A percentile compares a stretch with the other conserved stretches of the same genome.
Evolutionary conservation across 2,797 vertebrate genomes (phyloP).

Genomic region (Heterohyrax brucei): DNA sequence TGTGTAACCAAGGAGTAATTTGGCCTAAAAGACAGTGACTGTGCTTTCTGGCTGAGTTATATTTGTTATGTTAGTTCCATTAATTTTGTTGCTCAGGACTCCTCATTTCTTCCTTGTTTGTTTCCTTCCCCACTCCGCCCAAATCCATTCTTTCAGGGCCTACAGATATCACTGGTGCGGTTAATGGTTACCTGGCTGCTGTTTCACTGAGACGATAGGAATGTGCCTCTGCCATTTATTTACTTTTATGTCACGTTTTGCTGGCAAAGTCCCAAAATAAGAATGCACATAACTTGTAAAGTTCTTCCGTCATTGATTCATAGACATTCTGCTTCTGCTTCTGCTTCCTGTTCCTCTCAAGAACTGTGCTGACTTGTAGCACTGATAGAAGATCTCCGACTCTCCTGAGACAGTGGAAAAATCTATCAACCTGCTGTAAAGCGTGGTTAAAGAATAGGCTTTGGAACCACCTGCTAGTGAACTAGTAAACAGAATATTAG

Average conservation of each 20-base stretch:
- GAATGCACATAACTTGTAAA: background rate
- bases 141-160: background rate
- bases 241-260: background rate
- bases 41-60: background rate
- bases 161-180: background rate
- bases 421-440: background rate
- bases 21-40: background rate
- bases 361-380: background rate
- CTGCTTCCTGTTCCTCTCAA: background rate
- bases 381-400: background rate
- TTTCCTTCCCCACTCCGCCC: background rate
- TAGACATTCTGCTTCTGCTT: background rate
- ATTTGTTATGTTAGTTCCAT: background rate
- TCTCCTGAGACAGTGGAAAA: background rate
- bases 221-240: background rate
- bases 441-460: background rate
- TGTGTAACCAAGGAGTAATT: background rate
- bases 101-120: background rate
- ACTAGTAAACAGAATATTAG: background rate
- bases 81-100: background rate
- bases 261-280: background rate
- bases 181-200: background rate
- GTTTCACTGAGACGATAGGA: background rate
- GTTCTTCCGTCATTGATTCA: background rate
- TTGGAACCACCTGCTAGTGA: background rate